phyloP scores from a whole-genome alignment of 2,113 vertebrate species.

The Sphyrna mokarran region DNA sequence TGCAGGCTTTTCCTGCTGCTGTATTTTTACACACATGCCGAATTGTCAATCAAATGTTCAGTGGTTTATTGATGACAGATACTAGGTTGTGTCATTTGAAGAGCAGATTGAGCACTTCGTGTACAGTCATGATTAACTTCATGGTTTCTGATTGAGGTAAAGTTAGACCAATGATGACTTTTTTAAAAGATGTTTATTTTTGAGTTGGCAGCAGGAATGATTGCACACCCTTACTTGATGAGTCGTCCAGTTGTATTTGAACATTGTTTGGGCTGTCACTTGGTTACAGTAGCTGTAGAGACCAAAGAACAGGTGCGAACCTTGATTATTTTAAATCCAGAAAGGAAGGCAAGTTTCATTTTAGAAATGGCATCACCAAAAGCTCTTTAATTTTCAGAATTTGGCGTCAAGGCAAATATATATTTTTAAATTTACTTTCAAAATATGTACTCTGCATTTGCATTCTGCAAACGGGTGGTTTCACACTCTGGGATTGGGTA shows the following conservation, averaged over 20 bases:
- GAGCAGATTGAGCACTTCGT: background rate
- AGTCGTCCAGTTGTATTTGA: background rate
- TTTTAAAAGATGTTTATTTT: conserved; percentile 6
- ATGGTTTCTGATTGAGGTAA: conserved; percentile 31
- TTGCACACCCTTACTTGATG: background rate
- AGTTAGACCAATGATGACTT: background rate
- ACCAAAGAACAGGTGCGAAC: background rate
- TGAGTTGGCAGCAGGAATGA: background rate
- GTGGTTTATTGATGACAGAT: conserved; percentile 18
- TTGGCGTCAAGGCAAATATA: background rate
- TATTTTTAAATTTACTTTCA: background rate
- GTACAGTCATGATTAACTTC: background rate
- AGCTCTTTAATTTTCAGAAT: background rate
- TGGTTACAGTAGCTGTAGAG: background rate
- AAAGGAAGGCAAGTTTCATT: background rate
- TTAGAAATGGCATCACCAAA: background rate
- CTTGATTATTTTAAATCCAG: background rate
- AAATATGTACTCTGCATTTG: background rate
- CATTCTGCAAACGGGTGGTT: background rate
- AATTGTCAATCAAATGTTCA: background rate
- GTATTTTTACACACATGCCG: background rate
- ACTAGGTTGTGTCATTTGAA: background rate
- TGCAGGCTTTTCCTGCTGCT: conserved; percentile 2
- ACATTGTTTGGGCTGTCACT: conserved; percentile 28
- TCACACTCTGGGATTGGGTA: too few species aligned